A percentile compares a stretch with the other conserved stretches of the same genome.
phyloP scores from a whole-genome alignment of 1,140 invertebrate genomes.

The Arctopsyche grandis region DNA sequence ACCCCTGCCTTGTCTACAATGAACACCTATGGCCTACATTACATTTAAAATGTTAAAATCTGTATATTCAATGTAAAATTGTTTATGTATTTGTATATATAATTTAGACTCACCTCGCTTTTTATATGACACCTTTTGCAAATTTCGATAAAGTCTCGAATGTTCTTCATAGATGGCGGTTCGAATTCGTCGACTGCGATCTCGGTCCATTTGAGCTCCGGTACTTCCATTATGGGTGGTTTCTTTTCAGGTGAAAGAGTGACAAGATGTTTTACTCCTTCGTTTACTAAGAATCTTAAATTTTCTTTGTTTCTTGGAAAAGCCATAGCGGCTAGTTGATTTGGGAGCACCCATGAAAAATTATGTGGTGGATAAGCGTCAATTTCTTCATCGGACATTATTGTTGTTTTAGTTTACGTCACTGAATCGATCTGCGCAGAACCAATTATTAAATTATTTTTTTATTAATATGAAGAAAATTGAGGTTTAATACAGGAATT shows the following conservation, averaged over 20 bases:
- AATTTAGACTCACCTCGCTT: conserved; percentile 60
- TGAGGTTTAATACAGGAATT: background rate
- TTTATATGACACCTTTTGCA: conserved; percentile 65
- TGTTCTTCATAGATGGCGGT: conserved; percentile 72
- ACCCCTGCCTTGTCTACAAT: conserved; percentile 75
- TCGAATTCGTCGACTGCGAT: conserved; percentile 74
- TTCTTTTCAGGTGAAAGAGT: conserved; percentile 72
- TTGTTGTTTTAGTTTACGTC: conserved; percentile 54
- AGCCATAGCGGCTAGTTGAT: conserved; percentile 71
- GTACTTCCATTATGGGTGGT: conserved; percentile 67
- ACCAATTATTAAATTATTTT: background rate
- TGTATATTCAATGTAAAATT: conserved; percentile 47
- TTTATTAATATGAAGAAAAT: background rate
- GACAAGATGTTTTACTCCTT: conserved; percentile 66
- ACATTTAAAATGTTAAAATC: conserved; percentile 18
- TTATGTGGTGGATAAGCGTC: conserved; percentile 69
- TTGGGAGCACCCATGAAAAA: conserved; percentile 71
- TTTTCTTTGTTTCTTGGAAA: conserved; percentile 63
- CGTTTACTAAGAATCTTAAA: conserved; percentile 62
- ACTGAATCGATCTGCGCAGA: background rate
- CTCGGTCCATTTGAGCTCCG: conserved; percentile 68
- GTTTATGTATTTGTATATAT: conserved; percentile 39
- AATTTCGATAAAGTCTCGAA: conserved; percentile 74
- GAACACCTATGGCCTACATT: conserved; percentile 72
- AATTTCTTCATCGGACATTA: conserved; percentile 63